These are phyloP conservation scores for Xyrauchen texanus DNA, from an alignment of 2,113 vertebrate species.

Conservation along the genomic window DNA sequence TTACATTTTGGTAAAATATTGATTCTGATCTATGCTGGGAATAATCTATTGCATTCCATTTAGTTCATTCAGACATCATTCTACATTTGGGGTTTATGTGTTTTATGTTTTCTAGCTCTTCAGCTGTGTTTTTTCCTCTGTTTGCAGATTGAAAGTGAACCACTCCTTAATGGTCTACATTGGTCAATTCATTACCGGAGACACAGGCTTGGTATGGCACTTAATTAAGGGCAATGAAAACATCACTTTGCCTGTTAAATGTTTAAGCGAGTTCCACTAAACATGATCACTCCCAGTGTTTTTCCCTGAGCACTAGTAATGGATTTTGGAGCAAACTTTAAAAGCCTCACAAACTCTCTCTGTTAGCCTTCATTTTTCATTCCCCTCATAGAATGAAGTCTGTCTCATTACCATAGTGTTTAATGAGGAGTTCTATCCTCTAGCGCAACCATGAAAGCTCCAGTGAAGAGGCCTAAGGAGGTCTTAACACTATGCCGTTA, in stretches of 20 bases:
- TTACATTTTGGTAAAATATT: too few species aligned
- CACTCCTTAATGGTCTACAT: constrained; percentile 1
- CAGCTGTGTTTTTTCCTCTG: not conserved
- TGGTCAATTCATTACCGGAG: constrained; percentile 36
- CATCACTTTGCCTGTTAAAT: constrained; percentile 32
- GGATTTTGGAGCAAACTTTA: constrained; percentile 31
- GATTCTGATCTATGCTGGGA: not conserved
- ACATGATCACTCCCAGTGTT: constrained; percentile 19
- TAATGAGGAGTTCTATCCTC: constrained; percentile 4
- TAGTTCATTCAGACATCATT: not conserved
- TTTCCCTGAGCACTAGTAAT: constrained; percentile 6
- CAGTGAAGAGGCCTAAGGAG: not conserved
- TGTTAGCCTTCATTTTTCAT: constrained; percentile 3
- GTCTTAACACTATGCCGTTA: constrained; percentile 10
- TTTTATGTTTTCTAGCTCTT: not conserved
- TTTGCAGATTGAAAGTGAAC: constrained; percentile 3
- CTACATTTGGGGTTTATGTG: not conserved
- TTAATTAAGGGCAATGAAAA: constrained; percentile 37
- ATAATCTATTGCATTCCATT: not conserved
- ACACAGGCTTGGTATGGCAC: constrained; percentile 11
- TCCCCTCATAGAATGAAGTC: not conserved
- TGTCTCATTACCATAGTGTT: constrained; percentile 6
- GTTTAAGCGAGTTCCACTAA: constrained; percentile 15
- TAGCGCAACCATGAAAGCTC: not conserved
- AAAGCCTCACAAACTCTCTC: constrained; percentile 11